Evolutionary conservation across 2,888 invertebrate genomes (phyloP), one percentile per base, ranked within the genome.

Genomic region (Unio delphinus): DNA sequence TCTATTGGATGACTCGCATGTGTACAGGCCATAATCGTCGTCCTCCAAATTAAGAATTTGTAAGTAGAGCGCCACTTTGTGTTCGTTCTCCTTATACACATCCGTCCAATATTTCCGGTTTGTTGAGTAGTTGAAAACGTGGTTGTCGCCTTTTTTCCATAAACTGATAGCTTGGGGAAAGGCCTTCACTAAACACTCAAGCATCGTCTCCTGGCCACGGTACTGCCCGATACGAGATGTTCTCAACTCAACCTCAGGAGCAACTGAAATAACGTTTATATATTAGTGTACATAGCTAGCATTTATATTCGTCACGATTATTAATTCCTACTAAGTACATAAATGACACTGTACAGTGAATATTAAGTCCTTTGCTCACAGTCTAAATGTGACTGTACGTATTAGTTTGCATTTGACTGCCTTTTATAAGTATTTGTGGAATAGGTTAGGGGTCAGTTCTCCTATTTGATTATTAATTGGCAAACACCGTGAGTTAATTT

Each of bases 151-250:
- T 61, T 78, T 79, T 66, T 75, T 78, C 88, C 88, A 88, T 55
- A 77, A 76, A 70, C 81, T 85, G 6, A 79, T 76, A 4, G 78
- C 83, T n/a, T 86, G 86, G 4, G 88, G 88, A 45, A 79, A 84
- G 1, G 87, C 87, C 0, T 86, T 80, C 6, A 88, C 82, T 57
- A 79, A 70, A 72, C 88, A 88, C 67, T 88, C 87, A 58, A 88
- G 75, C 56, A 87, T 81, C n/a, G 86, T 85, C 56, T 86, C 85
- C 69, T 80, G 81, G 45, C 83, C 84, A 34, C 71, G 59, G 28
- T 69, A 65, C 67, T 88, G 88, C 17, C 85, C 83, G 30, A 88
- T 83, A 20, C 84, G 66, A n/a, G 70, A 70, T 6, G 67, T 77
- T 61, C 68, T 59, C 26, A 77, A 75, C 26, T 58, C n/a, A 11